Percentiles rank a stretch among this genome's conserved stretches.
phyloP scores from a whole-genome alignment of 2,797 vertebrate genomes.

The Phylloscopus collybita region DNA sequence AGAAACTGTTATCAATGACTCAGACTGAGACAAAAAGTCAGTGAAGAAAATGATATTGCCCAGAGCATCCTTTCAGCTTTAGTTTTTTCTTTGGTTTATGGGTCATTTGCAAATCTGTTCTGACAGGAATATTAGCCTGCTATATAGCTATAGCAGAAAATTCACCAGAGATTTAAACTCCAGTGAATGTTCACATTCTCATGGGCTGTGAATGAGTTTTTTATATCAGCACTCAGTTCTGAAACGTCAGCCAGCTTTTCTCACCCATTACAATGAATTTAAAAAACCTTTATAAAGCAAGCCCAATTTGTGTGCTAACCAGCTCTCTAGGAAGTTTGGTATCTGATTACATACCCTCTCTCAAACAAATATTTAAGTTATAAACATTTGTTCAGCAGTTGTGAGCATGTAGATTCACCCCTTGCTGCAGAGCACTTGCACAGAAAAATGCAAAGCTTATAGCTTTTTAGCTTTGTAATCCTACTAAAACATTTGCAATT shows the following conservation, averaged over 20 bases:
- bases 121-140: slow-evolving; percentile 53
- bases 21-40: not conserved
- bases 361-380: slow-evolving; percentile 1
- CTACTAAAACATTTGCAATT: not conserved
- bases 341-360: not conserved
- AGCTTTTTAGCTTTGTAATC: not conserved
- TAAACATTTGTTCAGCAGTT: not conserved
- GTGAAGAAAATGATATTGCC: slow-evolving; percentile 11
- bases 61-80: slow-evolving; percentile 33
- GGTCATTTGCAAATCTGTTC: slow-evolving; percentile 60
- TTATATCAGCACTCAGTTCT: slow-evolving; percentile 8
- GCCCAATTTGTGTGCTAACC: not conserved
- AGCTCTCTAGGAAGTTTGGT: not conserved
- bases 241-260: not conserved
- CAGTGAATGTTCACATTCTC: slow-evolving; percentile 26
- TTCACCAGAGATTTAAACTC: slow-evolving; percentile 53
- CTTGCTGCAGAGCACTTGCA: not conserved
- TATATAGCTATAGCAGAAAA: slow-evolving; percentile 30
- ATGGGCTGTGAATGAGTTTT: not conserved
- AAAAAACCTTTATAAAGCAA: not conserved
- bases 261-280: slow-evolving; percentile 26
- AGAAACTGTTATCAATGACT: not conserved
- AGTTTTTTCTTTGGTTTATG: slow-evolving; percentile 28
- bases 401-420: not conserved
- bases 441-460: not conserved